A percentile compares a stretch with the other conserved stretches of the same genome.
Conservation (phyloP, 2,797 vertebrate genomes). For the Mionectes olivaceus region DNA sequence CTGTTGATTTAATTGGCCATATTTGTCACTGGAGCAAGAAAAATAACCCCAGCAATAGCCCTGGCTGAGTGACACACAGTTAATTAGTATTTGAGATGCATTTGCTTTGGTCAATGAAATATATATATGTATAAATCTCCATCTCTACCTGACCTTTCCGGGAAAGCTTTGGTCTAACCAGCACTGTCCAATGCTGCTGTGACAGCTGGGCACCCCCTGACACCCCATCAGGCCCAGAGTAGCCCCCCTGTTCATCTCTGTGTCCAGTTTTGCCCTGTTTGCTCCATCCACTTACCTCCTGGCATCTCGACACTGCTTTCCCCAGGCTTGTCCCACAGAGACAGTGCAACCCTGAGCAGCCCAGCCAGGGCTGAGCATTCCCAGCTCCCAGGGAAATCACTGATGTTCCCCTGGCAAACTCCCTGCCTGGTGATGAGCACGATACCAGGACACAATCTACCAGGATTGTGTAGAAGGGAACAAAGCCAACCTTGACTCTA, state of each 20-base stretch:
- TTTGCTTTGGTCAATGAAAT: constrained; percentile 26
- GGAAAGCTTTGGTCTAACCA: neutral
- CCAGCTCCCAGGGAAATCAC: neutral
- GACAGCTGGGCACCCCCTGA: neutral
- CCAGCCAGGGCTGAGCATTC: neutral
- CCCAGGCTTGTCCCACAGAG: neutral
- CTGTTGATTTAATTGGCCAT: constrained; percentile 27
- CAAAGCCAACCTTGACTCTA: neutral
- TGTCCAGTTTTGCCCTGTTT: neutral
- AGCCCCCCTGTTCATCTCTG: neutral
- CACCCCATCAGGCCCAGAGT: neutral
- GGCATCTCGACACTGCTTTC: neutral
- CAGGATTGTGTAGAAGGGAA: neutral
- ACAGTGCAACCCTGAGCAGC: neutral
- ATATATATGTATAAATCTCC: neutral
- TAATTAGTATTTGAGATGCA: constrained; percentile 14
- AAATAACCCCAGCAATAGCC: neutral
- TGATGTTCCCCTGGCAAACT: neutral
- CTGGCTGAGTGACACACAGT: neutral
- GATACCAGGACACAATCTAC: neutral
- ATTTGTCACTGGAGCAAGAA: neutral
- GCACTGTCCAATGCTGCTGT: neutral
- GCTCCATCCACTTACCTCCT: neutral
- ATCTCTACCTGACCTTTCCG: constrained; percentile 27
- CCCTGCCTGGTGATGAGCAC: neutral